These are phyloP conservation scores for Apus apus DNA, from an alignment of 2,113 vertebrate species.

Conservation along the genomic window DNA sequence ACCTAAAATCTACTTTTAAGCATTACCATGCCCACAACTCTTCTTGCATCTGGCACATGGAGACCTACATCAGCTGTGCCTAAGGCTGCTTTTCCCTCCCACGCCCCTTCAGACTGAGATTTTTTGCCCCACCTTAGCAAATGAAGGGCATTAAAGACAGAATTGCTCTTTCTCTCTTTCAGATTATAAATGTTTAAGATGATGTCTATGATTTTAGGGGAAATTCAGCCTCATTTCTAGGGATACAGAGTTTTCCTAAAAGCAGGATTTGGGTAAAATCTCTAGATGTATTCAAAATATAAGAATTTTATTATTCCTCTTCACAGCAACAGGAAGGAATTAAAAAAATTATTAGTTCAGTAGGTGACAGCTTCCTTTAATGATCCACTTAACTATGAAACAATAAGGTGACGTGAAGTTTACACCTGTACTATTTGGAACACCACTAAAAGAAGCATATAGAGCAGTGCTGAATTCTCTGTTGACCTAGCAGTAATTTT, in stretches of 20 bases:
- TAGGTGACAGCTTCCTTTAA: neutral
- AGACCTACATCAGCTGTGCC: neutral
- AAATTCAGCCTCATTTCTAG: neutral
- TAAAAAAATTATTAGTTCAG: neutral
- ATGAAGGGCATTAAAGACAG: neutral
- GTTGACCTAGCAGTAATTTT: slow-evolving; percentile 19
- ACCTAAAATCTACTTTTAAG: neutral
- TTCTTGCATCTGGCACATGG: neutral
- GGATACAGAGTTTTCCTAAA: neutral
- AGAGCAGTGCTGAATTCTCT: neutral
- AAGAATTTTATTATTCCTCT: neutral
- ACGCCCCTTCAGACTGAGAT: neutral
- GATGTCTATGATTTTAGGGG: neutral
- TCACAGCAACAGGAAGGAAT: neutral
- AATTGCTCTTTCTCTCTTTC: neutral
- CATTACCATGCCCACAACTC: neutral
- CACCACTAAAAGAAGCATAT: neutral
- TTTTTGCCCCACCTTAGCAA: neutral
- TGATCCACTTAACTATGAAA: neutral
- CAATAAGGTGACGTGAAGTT: neutral
- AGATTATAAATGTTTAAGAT: neutral
- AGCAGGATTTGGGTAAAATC: neutral
- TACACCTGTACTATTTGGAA: neutral
- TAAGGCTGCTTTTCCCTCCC: neutral
- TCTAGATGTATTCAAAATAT: neutral